Evolutionary conservation across 2,797 vertebrate species (phyloP).

Genomic region (Hyperoplus lanceolatus): DNA sequence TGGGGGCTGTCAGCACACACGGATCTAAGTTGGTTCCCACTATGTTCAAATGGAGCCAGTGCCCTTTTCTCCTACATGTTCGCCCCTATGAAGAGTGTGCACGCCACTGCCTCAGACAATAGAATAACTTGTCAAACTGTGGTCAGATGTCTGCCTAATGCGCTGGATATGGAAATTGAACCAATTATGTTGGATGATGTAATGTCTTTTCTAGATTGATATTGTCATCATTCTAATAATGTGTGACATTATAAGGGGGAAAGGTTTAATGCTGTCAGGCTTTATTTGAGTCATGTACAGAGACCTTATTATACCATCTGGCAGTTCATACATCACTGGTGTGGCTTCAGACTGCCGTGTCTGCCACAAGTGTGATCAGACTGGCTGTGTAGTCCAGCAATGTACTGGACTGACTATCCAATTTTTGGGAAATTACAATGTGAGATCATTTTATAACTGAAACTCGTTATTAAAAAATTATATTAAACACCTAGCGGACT

Average conservation of each 20-base stretch:
- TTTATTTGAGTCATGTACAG: constrained; percentile 28
- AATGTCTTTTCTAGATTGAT: constrained; percentile 34
- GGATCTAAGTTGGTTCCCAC: no score
- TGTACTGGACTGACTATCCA: not conserved
- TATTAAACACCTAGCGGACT: not conserved
- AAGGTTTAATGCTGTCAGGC: constrained; percentile 19
- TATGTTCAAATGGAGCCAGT: no score
- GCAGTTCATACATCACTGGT: constrained; percentile 17
- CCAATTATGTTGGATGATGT: constrained; percentile 6
- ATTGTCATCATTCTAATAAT: constrained; percentile 30
- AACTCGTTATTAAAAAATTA: not conserved
- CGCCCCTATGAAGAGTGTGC: no score
- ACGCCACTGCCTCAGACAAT: not conserved
- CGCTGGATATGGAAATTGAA: constrained; percentile 26
- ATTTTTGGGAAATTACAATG: no score
- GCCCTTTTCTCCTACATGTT: no score
- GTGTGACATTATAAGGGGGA: constrained; percentile 9
- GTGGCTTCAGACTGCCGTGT: constrained; percentile 15
- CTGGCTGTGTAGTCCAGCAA: constrained; percentile 2
- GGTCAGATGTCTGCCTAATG: constrained; percentile 12
- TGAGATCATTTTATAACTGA: no score
- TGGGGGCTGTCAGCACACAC: no score
- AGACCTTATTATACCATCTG: constrained; percentile 22
- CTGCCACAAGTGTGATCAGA: not conserved
- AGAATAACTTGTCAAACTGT: constrained; percentile 29